Conservation (phyloP, 2,888 invertebrate genomes). For the Cryptus armator region DNA sequence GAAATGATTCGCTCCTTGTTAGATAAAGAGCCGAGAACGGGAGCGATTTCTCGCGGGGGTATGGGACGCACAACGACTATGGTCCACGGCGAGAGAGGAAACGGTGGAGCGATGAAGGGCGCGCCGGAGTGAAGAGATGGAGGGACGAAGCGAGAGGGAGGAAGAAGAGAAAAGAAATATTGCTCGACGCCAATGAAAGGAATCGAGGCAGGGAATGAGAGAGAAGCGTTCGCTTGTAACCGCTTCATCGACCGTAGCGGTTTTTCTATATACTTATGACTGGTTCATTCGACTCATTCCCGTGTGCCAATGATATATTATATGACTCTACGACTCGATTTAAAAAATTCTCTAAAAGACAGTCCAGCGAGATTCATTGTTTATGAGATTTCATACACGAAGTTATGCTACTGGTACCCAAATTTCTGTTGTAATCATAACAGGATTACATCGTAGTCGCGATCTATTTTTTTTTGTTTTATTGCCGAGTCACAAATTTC, state of each 20-base stretch:
- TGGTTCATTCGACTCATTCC: conserved; percentile 72
- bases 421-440: conserved; percentile 24
- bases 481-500: conserved; percentile 50
- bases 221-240: conserved; percentile 80
- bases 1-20: conserved; percentile 85
- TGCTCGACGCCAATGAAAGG: conserved; percentile 82
- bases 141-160: not conserved
- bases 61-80: conserved; percentile 46
- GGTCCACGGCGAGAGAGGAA: conserved; percentile 48
- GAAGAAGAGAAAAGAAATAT: conserved; percentile 83
- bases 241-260: conserved; percentile 79
- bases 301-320: conserved; percentile 62
- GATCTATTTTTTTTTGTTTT: conserved; percentile 52
- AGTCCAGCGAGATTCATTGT: conserved; percentile 39
- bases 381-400: conserved; percentile 34
- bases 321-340: conserved; percentile 54
- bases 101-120: conserved; percentile 51
- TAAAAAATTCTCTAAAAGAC: conserved; percentile 58
- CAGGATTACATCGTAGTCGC: conserved; percentile 10
- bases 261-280: conserved; percentile 70
- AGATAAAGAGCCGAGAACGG: conserved; percentile 83
- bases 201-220: conserved; percentile 76
- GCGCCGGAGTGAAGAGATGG: conserved; percentile 28
- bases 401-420: not conserved
- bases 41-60: conserved; percentile 75